These are phyloP conservation scores for Anisognathus igniventris DNA, from an alignment of 2,797 vertebrate genomes.

Conservation along the genomic window DNA sequence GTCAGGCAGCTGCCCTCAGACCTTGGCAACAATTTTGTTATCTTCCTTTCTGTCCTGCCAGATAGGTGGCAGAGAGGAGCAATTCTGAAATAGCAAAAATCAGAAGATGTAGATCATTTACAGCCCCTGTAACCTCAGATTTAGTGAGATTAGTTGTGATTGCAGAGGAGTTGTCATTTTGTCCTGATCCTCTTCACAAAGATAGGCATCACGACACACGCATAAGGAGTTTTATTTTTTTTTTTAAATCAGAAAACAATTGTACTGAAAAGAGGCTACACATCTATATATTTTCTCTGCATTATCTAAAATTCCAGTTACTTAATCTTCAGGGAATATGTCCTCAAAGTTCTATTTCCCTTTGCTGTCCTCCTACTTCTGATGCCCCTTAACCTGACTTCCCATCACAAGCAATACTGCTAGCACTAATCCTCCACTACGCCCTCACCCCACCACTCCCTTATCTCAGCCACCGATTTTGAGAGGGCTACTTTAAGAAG, in stretches of 20 bases:
- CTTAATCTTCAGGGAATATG: not conserved
- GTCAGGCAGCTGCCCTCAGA: fast-evolving
- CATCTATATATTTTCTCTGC: not conserved
- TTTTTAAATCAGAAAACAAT: not conserved
- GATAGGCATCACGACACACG: fast-evolving
- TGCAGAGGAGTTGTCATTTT: not conserved
- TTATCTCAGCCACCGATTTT: not conserved
- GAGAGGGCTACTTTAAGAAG: not conserved
- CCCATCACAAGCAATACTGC: not conserved
- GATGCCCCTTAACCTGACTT: not conserved
- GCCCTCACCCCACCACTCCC: not conserved
- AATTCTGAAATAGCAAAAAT: not conserved
- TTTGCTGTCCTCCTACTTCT: not conserved
- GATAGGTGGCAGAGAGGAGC: slow-evolving; percentile 24
- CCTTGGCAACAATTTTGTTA: not conserved
- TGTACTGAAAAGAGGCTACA: not conserved
- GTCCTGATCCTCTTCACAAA: not conserved
- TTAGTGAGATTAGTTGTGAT: not conserved
- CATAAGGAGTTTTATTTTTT: not conserved
- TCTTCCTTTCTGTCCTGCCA: not conserved
- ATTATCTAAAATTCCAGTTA: not conserved
- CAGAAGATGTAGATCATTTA: fast-evolving
- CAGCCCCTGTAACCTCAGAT: not conserved
- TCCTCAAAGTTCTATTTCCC: not conserved
- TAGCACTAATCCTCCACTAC: not conserved